These are phyloP conservation scores for Larimichthys polyactis DNA, from an alignment of 2,113 vertebrate genomes.

Conservation along the genomic window DNA sequence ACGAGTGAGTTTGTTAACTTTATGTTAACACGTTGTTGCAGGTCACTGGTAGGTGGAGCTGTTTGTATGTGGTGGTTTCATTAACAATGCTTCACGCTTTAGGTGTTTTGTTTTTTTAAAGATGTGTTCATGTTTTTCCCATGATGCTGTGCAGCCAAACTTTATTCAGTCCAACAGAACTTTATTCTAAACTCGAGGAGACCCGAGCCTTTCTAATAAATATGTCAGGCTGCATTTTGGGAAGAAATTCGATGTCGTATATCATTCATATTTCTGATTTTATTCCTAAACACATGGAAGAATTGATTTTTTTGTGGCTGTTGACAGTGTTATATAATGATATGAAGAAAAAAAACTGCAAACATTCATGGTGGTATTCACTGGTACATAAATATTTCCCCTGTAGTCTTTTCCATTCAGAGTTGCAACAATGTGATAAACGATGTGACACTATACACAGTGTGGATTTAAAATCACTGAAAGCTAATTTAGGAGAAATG, in stretches of 20 bases:
- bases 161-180: background rate
- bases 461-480: no score
- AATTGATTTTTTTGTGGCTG: no score
- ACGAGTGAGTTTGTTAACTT: background rate
- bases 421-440: background rate
- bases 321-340: no score
- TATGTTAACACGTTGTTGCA: background rate
- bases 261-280: no score
- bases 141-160: background rate
- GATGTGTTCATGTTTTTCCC: no score
- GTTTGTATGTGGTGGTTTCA: background rate
- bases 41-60: constrained; percentile 7
- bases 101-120: no score
- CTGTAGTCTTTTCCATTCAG: background rate
- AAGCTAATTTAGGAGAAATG: background rate
- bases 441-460: no score
- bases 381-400: no score
- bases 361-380: no score
- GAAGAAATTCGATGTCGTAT: background rate
- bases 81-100: background rate
- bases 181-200: background rate
- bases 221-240: background rate
- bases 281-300: no score
- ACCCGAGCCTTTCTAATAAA: background rate
- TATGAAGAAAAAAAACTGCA: no score